Percentiles rank a stretch among this genome's conserved stretches.
These are phyloP conservation scores for Drosophila insularis DNA, from an alignment of 1,140 invertebrate species.

Conservation along the genomic window DNA sequence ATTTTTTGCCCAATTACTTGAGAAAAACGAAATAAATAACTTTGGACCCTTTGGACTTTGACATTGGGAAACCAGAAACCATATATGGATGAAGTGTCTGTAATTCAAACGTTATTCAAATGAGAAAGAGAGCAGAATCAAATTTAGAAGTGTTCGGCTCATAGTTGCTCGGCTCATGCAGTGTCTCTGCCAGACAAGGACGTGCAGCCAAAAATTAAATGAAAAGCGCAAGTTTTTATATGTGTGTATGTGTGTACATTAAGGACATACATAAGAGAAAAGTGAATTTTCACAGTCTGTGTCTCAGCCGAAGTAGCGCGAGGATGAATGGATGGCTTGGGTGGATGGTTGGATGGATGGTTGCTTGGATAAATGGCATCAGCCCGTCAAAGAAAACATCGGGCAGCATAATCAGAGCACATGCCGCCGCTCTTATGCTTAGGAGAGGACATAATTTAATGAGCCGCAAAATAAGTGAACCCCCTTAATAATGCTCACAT, in stretches of 20 bases:
- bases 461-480: slow-evolving; percentile 36
- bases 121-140: neutral
- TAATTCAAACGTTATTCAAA: neutral
- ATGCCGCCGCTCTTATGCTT: slow-evolving; percentile 1
- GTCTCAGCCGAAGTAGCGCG: neutral
- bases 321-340: neutral
- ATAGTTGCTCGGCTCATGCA: neutral
- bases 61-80: too few relatives aligned
- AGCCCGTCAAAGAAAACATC: slow-evolving; percentile 11
- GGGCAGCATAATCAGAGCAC: slow-evolving; percentile 3
- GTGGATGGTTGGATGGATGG: too few relatives aligned
- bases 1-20: too few relatives aligned
- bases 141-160: neutral
- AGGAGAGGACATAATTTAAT: slow-evolving; percentile 32
- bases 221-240: neutral
- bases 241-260: neutral
- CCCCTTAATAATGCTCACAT: slow-evolving; percentile 35
- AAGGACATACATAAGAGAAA: slow-evolving; percentile 11
- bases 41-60: too few relatives aligned
- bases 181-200: neutral
- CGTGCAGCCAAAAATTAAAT: neutral
- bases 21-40: too few relatives aligned
- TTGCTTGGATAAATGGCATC: neutral
- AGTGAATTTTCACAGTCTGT: slow-evolving; percentile 14
- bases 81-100: neutral